Percentiles rank a stretch among this genome's conserved stretches.
Evolutionary conservation across 1,140 invertebrate genomes (phyloP).

Genomic region (Zaprionus camerounensis): DNA sequence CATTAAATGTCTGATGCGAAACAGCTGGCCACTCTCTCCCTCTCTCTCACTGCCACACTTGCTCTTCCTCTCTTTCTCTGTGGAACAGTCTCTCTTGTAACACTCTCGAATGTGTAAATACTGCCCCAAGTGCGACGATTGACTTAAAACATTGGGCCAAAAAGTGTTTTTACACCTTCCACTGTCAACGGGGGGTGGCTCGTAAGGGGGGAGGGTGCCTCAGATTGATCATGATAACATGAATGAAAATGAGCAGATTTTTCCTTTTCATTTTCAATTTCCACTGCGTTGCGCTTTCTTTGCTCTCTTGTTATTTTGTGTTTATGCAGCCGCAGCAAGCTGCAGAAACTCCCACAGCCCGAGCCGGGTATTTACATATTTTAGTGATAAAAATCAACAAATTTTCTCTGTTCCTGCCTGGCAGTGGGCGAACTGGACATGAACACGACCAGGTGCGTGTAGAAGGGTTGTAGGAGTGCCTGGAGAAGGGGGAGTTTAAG

Average conservation of each 20-base stretch:
- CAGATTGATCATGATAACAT: conserved; percentile 71
- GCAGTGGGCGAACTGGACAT: conserved; percentile 47
- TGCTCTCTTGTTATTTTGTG: conserved; percentile 29
- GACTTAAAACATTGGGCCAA: conserved; percentile 72
- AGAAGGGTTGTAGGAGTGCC: conserved; percentile 8
- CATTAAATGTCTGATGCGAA: conserved; percentile 76
- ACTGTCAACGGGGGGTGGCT: not conserved
- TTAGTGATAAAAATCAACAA: conserved; percentile 81
- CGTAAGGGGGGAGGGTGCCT: no score
- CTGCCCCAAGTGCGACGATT: conserved; percentile 60
- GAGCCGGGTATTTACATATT: conserved; percentile 79
- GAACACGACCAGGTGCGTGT: conserved; percentile 45
- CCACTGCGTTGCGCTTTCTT: conserved; percentile 18
- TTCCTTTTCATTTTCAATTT: not conserved
- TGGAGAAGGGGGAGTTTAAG: not conserved
- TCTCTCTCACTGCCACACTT: not conserved
- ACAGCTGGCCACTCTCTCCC: conserved; percentile 50
- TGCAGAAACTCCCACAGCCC: conserved; percentile 76
- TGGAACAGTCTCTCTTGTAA: not conserved
- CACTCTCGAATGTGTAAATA: conserved; percentile 52
- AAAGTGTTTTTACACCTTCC: conserved; percentile 69
- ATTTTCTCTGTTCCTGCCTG: conserved; percentile 16
- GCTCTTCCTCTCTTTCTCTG: not conserved
- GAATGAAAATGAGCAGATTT: conserved; percentile 78
- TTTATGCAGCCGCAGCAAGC: conserved; percentile 72